These are phyloP conservation scores for Agrilus planipennis DNA, from an alignment of 1,140 invertebrate genomes.

Conservation along the genomic window DNA sequence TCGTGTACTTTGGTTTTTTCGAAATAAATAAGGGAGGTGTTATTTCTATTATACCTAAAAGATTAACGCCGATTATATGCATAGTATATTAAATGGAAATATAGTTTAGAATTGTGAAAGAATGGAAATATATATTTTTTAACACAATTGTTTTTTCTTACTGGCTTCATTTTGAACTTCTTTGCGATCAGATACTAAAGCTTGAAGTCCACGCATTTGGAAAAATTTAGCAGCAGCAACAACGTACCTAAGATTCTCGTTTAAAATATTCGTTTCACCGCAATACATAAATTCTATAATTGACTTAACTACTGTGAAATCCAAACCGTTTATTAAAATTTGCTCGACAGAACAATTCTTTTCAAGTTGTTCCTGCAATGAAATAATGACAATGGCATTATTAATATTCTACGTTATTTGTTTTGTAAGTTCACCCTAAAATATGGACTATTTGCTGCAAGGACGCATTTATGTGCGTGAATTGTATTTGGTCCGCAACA, in stretches of 20 bases:
- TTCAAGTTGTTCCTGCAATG: slow-evolving; percentile 17
- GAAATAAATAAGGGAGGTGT: slow-evolving; percentile 19
- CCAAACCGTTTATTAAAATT: slow-evolving; percentile 26
- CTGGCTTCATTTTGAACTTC: slow-evolving; percentile 10
- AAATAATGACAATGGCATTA: not conserved
- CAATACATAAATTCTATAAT: slow-evolving; percentile 32
- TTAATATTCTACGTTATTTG: too few species aligned
- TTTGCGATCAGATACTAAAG: slow-evolving; percentile 18
- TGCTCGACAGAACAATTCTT: slow-evolving; percentile 21
- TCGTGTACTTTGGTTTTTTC: slow-evolving; percentile 22
- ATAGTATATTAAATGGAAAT: not conserved
- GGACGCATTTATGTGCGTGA: slow-evolving; percentile 31
- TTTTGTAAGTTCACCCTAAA: slow-evolving; percentile 16
- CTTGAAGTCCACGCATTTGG: slow-evolving; percentile 25
- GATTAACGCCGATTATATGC: too few species aligned
- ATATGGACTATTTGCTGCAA: slow-evolving; percentile 26
- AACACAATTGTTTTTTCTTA: slow-evolving; percentile 5
- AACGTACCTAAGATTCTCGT: slow-evolving; percentile 26
- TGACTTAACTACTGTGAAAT: slow-evolving; percentile 27
- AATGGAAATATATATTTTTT: too few species aligned
- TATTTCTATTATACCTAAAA: slow-evolving; percentile 15
- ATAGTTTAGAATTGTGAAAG: too few species aligned
- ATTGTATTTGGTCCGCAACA: slow-evolving; percentile 29
- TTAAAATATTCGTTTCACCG: slow-evolving; percentile 25
- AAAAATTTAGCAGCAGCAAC: slow-evolving; percentile 28